Evolutionary conservation across 2,888 invertebrate species (phyloP).

Genomic region (Eupelmus urozonus): DNA sequence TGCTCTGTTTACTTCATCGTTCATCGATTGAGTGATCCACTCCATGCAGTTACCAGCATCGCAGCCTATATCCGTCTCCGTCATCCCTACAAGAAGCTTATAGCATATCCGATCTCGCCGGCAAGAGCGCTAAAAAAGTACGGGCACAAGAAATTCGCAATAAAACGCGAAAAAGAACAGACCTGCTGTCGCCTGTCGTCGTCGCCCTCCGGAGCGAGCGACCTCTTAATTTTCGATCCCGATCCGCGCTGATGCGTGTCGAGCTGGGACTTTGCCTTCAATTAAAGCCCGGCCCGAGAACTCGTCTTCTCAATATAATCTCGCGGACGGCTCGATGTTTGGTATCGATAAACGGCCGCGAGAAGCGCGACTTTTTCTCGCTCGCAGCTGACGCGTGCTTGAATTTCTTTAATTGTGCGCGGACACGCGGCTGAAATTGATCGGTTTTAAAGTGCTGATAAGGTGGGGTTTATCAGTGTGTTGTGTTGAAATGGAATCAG

Average conservation of each 20-base stretch:
- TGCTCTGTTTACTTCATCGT: no score
- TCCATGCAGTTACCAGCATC: no score
- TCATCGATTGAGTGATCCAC: no score
- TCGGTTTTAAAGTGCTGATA: neutral
- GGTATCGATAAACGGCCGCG: neutral
- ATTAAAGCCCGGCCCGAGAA: neutral
- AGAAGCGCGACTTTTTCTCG: neutral
- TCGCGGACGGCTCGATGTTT: neutral
- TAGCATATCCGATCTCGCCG: neutral
- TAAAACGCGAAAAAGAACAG: conserved; percentile 10
- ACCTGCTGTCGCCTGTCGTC: conserved; percentile 18
- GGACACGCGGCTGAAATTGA: neutral
- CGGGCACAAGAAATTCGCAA: neutral
- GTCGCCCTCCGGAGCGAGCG: conserved; percentile 13
- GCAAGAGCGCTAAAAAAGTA: neutral
- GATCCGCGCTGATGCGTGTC: conserved; percentile 40
- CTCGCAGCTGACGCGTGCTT: no score
- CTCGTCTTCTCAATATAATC: neutral
- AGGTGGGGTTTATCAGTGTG: no score
- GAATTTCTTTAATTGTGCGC: neutral
- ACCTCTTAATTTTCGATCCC: conserved; percentile 51
- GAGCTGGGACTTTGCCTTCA: neutral
- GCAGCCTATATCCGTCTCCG: no score
- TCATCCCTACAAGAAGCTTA: no score
- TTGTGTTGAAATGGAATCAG: no score